Percentiles rank a stretch among this genome's conserved stretches.
Evolutionary conservation across 1,140 invertebrate species (phyloP).

Genomic region (Drosophila prosaltans): DNA sequence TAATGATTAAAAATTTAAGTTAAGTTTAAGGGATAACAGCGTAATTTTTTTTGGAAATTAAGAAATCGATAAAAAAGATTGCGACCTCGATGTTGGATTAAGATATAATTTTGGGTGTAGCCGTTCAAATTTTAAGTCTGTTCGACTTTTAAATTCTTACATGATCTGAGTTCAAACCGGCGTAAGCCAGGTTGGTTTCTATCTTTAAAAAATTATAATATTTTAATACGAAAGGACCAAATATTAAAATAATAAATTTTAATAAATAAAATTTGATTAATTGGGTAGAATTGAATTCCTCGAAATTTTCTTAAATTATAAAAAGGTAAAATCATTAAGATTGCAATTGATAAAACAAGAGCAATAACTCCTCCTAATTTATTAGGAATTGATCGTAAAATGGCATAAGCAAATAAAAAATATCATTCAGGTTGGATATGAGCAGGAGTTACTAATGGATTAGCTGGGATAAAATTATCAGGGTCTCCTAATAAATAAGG

Average conservation of each 20-base stretch:
- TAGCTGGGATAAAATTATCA: conserved; percentile 88
- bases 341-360: conserved; percentile 86
- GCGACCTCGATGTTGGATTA: conserved; percentile 87
- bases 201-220: conserved; percentile 84
- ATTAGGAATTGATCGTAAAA: conserved; percentile 89
- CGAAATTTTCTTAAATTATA: conserved; percentile 84
- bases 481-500: conserved; percentile 87
- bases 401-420: conserved; percentile 90
- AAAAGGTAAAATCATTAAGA: conserved; percentile 85
- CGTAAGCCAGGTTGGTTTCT: conserved; percentile 90
- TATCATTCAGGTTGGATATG: conserved; percentile 92
- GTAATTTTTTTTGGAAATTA: conserved; percentile 66
- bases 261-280: conserved; percentile 85
- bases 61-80: conserved; percentile 85
- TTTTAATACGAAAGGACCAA: conserved; percentile 60
- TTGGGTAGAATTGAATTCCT: conserved; percentile 84
- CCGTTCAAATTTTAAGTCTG: conserved; percentile 86
- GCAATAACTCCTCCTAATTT: conserved; percentile 89
- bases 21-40: conserved; percentile 75
- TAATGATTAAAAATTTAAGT: conserved; percentile 31
- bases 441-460: conserved; percentile 87
- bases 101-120: too few species aligned
- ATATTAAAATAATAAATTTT: conserved; percentile 42
- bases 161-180: conserved; percentile 91
- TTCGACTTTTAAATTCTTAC: conserved; percentile 91